phyloP scores from a whole-genome alignment of 2,888 invertebrate species.

The Xiphydria camelus region DNA sequence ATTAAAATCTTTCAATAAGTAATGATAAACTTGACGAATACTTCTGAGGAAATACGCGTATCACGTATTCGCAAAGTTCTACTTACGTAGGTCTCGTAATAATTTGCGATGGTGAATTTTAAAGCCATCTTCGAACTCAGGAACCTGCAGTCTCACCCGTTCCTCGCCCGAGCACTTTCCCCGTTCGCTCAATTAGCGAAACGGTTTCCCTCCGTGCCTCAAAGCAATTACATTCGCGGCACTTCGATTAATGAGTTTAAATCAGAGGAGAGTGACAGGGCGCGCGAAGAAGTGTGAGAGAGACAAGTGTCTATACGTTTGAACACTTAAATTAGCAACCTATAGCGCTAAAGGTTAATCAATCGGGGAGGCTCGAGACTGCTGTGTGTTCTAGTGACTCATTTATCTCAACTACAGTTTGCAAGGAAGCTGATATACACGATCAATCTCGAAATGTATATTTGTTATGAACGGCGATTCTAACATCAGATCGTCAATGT shows the following conservation, averaged over 20 bases:
- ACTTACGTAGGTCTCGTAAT: constrained; percentile 55
- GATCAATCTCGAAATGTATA: too few relatives aligned
- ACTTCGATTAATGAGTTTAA: constrained; percentile 49
- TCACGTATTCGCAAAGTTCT: constrained; percentile 1
- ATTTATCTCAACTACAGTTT: constrained; percentile 43
- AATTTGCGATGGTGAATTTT: constrained; percentile 52
- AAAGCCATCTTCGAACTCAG: constrained; percentile 40
- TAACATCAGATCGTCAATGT: background rate
- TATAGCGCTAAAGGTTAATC: constrained; percentile 56
- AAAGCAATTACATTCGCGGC: constrained; percentile 44
- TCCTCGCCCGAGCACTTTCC: constrained; percentile 15
- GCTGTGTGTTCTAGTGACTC: constrained; percentile 49
- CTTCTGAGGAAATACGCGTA: too few relatives aligned
- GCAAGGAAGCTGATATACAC: too few relatives aligned
- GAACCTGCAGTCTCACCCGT: constrained; percentile 18
- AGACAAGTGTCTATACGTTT: constrained; percentile 31
- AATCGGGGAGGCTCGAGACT: constrained; percentile 34
- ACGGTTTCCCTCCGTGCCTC: constrained; percentile 9
- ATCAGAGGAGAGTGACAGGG: constrained; percentile 32
- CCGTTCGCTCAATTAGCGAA: background rate
- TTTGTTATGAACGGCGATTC: too few relatives aligned
- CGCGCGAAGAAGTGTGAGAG: constrained; percentile 18
- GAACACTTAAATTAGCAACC: constrained; percentile 55
- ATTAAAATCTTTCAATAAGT: too few relatives aligned
- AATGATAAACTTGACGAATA: too few relatives aligned